Conservation (phyloP, 2,888 invertebrate genomes). For the Cataglyphis rosenhaueri region DNA sequence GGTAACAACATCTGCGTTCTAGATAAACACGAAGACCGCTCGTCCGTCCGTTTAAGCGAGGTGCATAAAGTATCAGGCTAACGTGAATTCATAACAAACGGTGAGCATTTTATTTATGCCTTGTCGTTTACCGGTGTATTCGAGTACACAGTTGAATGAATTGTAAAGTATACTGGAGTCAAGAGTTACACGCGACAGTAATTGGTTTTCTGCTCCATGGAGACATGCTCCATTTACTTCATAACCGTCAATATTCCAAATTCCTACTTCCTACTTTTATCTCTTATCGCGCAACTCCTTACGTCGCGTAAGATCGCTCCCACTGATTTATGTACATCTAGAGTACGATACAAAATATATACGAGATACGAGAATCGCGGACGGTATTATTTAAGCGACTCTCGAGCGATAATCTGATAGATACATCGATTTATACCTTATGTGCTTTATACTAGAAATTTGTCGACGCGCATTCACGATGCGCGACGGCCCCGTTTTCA, state of each 20-base stretch:
- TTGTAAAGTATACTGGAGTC: neutral
- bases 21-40: slow-evolving; percentile 3
- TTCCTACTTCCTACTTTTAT: slow-evolving; percentile 5
- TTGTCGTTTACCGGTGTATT: neutral
- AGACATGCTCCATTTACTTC: slow-evolving; percentile 15
- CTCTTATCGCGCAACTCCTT: neutral
- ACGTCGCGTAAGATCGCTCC: neutral
- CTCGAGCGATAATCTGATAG: neutral
- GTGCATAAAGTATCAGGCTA: slow-evolving; percentile 13
- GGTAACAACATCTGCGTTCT: slow-evolving; percentile 42
- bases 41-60: slow-evolving; percentile 14
- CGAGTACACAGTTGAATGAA: neutral
- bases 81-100: slow-evolving; percentile 9
- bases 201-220: neutral
- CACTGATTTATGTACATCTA: slow-evolving; percentile 4
- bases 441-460: slow-evolving; percentile 15
- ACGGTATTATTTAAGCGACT: neutral
- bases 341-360: neutral
- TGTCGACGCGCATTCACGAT: slow-evolving; percentile 3
- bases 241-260: slow-evolving; percentile 4
- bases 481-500: slow-evolving; percentile 49
- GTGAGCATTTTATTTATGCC: neutral
- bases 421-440: neutral
- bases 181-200: slow-evolving; percentile 6
- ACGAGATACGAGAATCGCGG: neutral